phyloP scores from a whole-genome alignment of 2,797 vertebrate genomes.

The Pygocentrus nattereri region DNA sequence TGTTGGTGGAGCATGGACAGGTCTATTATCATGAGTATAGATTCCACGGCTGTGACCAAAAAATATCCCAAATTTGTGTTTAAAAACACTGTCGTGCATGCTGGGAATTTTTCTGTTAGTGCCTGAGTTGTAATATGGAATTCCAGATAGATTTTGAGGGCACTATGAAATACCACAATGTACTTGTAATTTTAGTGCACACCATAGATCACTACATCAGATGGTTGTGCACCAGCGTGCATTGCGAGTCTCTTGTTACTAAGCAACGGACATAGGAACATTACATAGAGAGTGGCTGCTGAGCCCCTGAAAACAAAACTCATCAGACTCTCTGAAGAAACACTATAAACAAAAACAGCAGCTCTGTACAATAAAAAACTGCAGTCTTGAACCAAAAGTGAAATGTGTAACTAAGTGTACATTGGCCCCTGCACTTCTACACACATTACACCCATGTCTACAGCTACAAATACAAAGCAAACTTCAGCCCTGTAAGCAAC shows the following conservation, averaged over 20 bases:
- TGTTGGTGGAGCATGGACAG: neutral
- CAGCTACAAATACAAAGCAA: too few species aligned
- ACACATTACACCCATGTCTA: too few species aligned
- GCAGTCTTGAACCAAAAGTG: neutral
- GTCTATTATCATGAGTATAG: neutral
- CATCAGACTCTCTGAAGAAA: neutral
- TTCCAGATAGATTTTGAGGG: neutral
- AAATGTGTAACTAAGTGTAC: too few species aligned
- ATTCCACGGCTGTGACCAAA: neutral
- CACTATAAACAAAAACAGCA: neutral
- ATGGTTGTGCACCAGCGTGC: neutral
- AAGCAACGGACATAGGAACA: neutral
- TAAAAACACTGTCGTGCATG: neutral
- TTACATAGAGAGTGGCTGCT: neutral
- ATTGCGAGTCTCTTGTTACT: neutral
- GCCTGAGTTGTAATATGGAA: neutral
- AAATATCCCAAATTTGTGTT: neutral
- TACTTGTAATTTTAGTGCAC: neutral
- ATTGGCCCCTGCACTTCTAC: too few species aligned
- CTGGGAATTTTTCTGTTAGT: neutral
- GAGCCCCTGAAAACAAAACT: neutral
- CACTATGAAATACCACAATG: neutral
- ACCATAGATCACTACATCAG: neutral
- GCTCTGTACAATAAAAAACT: neutral
- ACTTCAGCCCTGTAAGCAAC: too few species aligned